Base-by-base conservation (phyloP, 1,140 invertebrate species). In the Drosophila arizonae region DNA sequence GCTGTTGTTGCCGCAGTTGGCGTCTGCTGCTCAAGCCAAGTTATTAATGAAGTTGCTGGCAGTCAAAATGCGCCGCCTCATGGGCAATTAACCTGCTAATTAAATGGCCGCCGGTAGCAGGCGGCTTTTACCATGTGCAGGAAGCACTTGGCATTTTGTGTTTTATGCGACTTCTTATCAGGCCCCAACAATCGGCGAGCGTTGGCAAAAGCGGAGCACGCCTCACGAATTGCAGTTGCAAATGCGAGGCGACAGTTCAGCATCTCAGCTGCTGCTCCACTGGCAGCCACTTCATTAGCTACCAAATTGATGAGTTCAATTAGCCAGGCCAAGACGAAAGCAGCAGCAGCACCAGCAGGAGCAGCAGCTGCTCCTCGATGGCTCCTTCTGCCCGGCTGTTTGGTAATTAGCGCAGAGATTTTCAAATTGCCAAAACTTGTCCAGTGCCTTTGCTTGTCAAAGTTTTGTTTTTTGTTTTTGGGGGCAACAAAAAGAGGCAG, bases 341-440 rank as follows among this genome's bases (percentile, higher is more conserved):
- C 72, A 57, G 72, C 65, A 43, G 13, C 41, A 43, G 43, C 43
- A 26, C 54, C 72, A 57, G 72, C 65, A 26, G 60, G 66, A 52
- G 72, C 65, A 26, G 60, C 72, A 57, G 72, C 65, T 36, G 65
- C 71, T 62, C 26, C 5, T 30, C 39, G 36, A 39, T 43, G 64
- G 30, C 26, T 43, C 26, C 28, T 28, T 13, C 17, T 41, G 57
- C 24, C 41, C 9, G 17, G 15, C 36, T 33, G n/a, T 2, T 26
- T 46, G 61, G 82, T 90, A 90, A 90, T 90, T 90, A 90, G 87
- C 79, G 85, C 85, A 84, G 87, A 90, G 87, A 90, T 90, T 90
- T 90, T 90, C 87, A 90, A 90, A 90, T 88, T 90, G 82, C 81
- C 87, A 79, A 90, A 90, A 90, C 82, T 88, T 90, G 87, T 90